Percentiles rank a stretch among this genome's conserved stretches.
phyloP scores from a whole-genome alignment of 2,797 vertebrate genomes.

The Spinus olivaceus region DNA sequence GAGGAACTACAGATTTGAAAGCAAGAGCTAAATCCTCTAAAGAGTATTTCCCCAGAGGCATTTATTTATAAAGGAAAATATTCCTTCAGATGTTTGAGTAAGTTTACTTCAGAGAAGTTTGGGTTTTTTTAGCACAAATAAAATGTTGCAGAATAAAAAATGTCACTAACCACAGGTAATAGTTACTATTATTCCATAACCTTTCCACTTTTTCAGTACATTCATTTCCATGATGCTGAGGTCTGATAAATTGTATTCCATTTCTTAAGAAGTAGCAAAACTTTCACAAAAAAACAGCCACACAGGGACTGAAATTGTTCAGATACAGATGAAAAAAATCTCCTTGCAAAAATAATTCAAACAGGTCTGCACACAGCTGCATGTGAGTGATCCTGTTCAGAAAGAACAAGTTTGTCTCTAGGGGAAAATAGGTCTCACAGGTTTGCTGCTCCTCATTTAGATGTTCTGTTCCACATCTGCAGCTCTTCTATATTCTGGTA shows the following conservation, averaged over 20 bases:
- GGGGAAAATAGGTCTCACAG: neutral
- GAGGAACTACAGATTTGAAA: neutral
- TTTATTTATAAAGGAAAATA: neutral
- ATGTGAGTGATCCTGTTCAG: neutral
- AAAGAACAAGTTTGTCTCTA: neutral
- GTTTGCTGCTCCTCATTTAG: neutral
- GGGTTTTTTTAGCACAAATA: accelerated
- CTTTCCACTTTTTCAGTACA: neutral
- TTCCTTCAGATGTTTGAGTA: neutral
- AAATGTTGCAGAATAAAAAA: neutral
- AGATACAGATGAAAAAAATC: neutral
- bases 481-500: neutral
- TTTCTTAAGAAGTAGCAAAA: neutral
- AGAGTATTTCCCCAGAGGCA: neutral
- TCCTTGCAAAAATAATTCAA: neutral
- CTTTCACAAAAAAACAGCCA: neutral
- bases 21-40: neutral
- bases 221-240: neutral
- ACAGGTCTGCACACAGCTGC: neutral
- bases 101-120: neutral
- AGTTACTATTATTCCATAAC: neutral
- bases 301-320: neutral
- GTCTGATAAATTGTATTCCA: neutral
- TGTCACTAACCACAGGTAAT: neutral
- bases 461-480: neutral